phyloP scores from a whole-genome alignment of 2,888 invertebrate species.

The Cantharis flavilabris region DNA sequence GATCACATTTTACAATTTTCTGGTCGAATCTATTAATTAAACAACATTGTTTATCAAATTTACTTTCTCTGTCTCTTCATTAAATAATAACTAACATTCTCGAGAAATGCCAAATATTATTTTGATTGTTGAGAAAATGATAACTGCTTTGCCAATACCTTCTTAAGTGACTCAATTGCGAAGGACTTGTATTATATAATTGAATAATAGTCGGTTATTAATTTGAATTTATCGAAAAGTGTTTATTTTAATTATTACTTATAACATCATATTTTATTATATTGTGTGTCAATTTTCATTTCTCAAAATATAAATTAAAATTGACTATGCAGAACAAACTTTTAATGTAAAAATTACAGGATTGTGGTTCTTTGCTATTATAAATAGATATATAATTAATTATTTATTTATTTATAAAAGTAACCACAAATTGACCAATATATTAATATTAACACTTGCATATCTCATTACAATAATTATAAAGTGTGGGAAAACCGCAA shows the following conservation, averaged over 20 bases:
- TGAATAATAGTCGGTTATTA: background rate
- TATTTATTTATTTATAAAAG: background rate
- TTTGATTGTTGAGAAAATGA: background rate
- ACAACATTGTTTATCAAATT: background rate
- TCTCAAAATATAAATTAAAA: too few relatives aligned
- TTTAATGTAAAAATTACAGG: background rate
- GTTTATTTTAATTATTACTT: background rate
- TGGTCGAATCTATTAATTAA: background rate
- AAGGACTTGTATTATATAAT: background rate
- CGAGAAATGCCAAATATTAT: background rate
- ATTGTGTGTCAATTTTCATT: background rate
- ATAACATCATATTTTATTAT: too few relatives aligned
- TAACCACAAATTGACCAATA: background rate
- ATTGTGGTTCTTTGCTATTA: background rate
- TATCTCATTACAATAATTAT: background rate
- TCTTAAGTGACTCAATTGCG: background rate
- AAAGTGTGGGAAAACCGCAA: background rate
- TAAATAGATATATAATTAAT: background rate
- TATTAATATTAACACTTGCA: background rate
- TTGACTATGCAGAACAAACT: too few relatives aligned
- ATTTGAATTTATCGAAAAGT: background rate
- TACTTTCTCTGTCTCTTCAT: background rate
- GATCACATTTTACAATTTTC: background rate
- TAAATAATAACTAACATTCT: background rate
- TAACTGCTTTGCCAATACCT: background rate